phyloP scores from a whole-genome alignment of 2,113 vertebrate species.

The Tragelaphus buxtoni region DNA sequence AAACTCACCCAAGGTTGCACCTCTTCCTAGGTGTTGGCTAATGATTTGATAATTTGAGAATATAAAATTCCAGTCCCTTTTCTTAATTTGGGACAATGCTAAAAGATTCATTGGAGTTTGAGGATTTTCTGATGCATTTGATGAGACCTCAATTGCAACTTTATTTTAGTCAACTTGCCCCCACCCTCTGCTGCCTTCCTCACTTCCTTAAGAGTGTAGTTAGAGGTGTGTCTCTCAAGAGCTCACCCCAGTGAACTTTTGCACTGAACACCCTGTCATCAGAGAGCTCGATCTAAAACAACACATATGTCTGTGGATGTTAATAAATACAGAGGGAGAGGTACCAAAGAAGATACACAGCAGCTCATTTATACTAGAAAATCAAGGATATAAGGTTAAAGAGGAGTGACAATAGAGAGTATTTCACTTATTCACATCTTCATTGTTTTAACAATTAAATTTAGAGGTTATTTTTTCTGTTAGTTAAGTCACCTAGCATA shows the following conservation, averaged over 20 bases:
- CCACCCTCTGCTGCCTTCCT: background rate
- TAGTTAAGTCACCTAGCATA: slow-evolving; percentile 1
- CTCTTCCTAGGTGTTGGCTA: background rate
- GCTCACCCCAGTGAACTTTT: background rate
- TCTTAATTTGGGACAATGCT: background rate
- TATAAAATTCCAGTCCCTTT: background rate
- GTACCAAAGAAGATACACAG: background rate
- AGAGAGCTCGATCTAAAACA: background rate
- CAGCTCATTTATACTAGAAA: background rate
- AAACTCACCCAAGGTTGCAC: background rate
- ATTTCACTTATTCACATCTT: background rate
- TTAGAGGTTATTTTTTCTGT: background rate
- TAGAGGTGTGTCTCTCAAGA: background rate
- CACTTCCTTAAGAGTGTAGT: background rate
- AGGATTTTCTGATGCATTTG: background rate
- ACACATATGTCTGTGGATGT: background rate
- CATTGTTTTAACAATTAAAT: background rate
- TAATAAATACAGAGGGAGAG: background rate
- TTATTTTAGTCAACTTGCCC: background rate
- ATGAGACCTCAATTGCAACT: background rate
- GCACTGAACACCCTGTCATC: background rate
- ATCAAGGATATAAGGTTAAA: background rate
- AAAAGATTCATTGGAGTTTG: background rate
- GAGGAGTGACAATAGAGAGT: background rate
- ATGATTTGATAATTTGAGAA: background rate